A percentile compares a stretch with the other conserved stretches of the same genome.
Evolutionary conservation across 2,113 vertebrate genomes (phyloP).

Genomic region (Eolophus roseicapilla): DNA sequence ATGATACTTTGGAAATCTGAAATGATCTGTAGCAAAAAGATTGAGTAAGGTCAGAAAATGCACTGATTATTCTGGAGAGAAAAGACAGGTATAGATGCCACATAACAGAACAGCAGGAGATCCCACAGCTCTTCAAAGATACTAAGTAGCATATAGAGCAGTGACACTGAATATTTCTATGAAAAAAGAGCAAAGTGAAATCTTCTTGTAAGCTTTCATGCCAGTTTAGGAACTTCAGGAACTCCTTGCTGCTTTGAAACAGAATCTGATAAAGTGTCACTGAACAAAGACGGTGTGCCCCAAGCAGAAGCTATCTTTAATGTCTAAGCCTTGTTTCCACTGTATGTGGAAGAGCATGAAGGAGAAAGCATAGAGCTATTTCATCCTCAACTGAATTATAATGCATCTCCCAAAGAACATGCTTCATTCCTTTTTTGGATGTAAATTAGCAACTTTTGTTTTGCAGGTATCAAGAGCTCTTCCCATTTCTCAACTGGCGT

Average conservation of each 20-base stretch:
- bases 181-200: neutral
- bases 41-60: neutral
- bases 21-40: neutral
- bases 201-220: neutral
- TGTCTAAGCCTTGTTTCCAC: neutral
- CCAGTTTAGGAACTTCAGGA: neutral
- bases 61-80: neutral
- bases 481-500: neutral
- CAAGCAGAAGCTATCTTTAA: neutral
- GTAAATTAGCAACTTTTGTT: neutral
- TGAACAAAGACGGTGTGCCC: neutral
- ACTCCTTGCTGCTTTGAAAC: neutral
- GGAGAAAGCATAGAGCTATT: neutral
- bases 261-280: neutral
- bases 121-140: neutral
- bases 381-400: neutral
- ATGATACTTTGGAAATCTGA: neutral
- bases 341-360: neutral
- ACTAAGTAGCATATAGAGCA: neutral
- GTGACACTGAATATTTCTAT: neutral
- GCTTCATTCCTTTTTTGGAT: neutral
- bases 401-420: neutral
- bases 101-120: neutral
- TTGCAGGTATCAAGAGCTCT: neutral
- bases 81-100: neutral